These are phyloP conservation scores for Metopolophium dirhodum DNA, from an alignment of 1,140 invertebrate species.

Conservation along the genomic window DNA sequence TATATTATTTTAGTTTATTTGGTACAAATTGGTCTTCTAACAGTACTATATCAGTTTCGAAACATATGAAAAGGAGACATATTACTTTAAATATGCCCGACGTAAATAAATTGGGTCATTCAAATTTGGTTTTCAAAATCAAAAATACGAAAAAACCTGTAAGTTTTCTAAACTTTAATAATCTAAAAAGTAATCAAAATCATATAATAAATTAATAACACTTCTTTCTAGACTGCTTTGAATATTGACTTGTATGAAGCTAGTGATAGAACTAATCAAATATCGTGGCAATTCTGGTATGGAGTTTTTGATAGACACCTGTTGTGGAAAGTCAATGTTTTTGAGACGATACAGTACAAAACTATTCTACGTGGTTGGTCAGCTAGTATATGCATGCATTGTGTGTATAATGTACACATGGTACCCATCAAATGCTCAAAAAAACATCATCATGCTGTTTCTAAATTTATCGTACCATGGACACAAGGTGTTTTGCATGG, in stretches of 20 bases:
- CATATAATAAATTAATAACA: not conserved
- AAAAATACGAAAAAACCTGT: constrained; percentile 34
- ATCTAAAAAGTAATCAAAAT: not conserved
- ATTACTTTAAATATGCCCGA: constrained; percentile 11
- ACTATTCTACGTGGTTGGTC: constrained; percentile 31
- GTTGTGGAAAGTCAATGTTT: constrained; percentile 38
- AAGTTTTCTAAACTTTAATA: not conserved
- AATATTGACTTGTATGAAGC: constrained; percentile 48
- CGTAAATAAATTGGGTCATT: not conserved
- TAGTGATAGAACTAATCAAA: constrained; percentile 11
- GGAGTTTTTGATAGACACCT: not conserved
- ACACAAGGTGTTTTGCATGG: constrained; percentile 60
- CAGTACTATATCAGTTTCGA: constrained; percentile 54
- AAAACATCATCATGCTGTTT: constrained; percentile 56
- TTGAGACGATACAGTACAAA: constrained; percentile 52
- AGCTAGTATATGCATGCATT: constrained; percentile 42
- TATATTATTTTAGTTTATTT: not conserved
- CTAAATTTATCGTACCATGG: constrained; percentile 62
- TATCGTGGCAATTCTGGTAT: constrained; percentile 38
- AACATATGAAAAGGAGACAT: constrained; percentile 48
- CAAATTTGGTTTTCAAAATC: constrained; percentile 49
- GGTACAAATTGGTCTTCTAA: constrained; percentile 37
- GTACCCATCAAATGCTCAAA: constrained; percentile 44
- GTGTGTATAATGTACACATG: constrained; percentile 54
- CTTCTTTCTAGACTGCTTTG: constrained; percentile 49